Percentiles rank a stretch among this genome's conserved stretches.
These are phyloP conservation scores for Hyposoter dolosus DNA, from an alignment of 2,888 invertebrate species.

Conservation along the genomic window DNA sequence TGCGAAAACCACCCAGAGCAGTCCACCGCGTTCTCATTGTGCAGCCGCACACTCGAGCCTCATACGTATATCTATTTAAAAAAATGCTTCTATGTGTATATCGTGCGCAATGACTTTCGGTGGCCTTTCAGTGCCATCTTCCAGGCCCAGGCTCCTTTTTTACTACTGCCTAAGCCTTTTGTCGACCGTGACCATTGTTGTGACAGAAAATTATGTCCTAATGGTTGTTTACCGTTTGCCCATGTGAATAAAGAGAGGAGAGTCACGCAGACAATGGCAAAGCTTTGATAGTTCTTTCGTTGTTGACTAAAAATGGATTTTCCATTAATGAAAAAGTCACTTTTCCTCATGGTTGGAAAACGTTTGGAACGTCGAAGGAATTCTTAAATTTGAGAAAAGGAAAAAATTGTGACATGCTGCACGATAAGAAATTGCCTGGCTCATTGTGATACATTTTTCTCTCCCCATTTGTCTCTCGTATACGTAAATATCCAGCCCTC, in stretches of 20 bases:
- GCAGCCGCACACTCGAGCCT: slow-evolving; percentile 68
- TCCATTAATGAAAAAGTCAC: not conserved
- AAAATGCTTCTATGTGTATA: not conserved
- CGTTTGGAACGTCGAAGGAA: not conserved
- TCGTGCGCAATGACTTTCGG: slow-evolving; percentile 13
- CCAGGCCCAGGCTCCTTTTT: slow-evolving; percentile 10
- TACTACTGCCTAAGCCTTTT: slow-evolving; percentile 60
- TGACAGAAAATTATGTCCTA: slow-evolving; percentile 82
- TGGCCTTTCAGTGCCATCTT: slow-evolving; percentile 9
- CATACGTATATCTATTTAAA: slow-evolving; percentile 21
- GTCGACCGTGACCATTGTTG: slow-evolving; percentile 78
- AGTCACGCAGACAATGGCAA: slow-evolving; percentile 28
- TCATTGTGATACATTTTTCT: slow-evolving; percentile 9
- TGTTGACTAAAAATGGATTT: slow-evolving; percentile 27
- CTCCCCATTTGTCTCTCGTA: slow-evolving; percentile 43
- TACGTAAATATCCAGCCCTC: slow-evolving; percentile 29
- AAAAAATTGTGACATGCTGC: not conserved
- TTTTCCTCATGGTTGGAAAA: not conserved
- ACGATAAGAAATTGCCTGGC: not conserved
- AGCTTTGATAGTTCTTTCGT: slow-evolving; percentile 20
- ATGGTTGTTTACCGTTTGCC: slow-evolving; percentile 76
- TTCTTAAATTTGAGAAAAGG: not conserved
- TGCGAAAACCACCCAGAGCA: slow-evolving; percentile 57
- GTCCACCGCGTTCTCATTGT: slow-evolving; percentile 82
- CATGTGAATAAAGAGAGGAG: slow-evolving; percentile 48